Evolutionary conservation across 2,888 invertebrate genomes (phyloP).

Genomic region (Mesorhabditis spiculigera): DNA sequence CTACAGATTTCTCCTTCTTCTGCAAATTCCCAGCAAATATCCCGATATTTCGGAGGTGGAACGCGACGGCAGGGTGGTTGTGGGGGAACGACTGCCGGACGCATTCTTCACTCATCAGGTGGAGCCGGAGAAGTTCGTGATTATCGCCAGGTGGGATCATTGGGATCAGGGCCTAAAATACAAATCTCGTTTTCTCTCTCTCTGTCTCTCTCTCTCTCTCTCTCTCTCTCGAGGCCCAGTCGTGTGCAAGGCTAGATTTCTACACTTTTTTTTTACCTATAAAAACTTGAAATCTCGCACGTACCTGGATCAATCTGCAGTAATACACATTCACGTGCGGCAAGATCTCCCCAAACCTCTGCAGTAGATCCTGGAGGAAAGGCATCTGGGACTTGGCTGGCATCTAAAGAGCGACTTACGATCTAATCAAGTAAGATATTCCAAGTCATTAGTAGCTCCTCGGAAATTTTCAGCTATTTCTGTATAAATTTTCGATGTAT

Average conservation of each 20-base stretch:
- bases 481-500: neutral
- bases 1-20: slow-evolving; percentile 11
- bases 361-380: slow-evolving; percentile 31
- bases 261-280: no score
- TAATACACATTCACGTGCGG: slow-evolving; percentile 38
- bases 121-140: slow-evolving; percentile 32
- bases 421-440: neutral
- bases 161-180: slow-evolving; percentile 25
- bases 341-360: slow-evolving; percentile 21
- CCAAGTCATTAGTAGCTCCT: slow-evolving; percentile 1
- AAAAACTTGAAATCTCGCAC: slow-evolving; percentile 3
- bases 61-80: slow-evolving; percentile 52
- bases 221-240: no score
- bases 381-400: slow-evolving; percentile 18
- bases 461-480: slow-evolving; percentile 7
- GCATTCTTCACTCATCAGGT: slow-evolving; percentile 41
- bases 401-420: slow-evolving; percentile 25
- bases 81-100: slow-evolving; percentile 46
- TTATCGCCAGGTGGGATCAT: slow-evolving; percentile 24
- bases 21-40: slow-evolving; percentile 23
- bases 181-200: neutral
- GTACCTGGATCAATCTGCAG: slow-evolving; percentile 36
- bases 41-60: slow-evolving; percentile 44
- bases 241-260: no score
- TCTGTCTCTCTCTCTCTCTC: no score